Percentiles rank a stretch among this genome's conserved stretches.
These are phyloP conservation scores for Leptopilina boulardi DNA, from an alignment of 1,140 invertebrate species.

Conservation along the genomic window DNA sequence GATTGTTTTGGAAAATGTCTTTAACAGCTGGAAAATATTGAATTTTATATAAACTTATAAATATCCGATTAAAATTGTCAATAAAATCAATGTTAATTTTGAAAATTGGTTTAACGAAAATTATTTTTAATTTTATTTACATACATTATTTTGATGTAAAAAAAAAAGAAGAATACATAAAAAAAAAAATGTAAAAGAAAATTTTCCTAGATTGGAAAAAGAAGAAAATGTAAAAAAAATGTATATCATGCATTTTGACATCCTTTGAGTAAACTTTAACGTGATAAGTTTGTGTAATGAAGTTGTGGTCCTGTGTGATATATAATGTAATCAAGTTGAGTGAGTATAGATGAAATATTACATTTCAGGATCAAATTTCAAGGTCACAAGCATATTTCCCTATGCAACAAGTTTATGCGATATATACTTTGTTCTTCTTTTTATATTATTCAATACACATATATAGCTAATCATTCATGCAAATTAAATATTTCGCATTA, in stretches of 20 bases:
- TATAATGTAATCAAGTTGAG: background rate
- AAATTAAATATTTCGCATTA: background rate
- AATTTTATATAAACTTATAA: background rate
- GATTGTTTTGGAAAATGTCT: background rate
- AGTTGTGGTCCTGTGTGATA: background rate
- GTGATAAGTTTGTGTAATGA: background rate
- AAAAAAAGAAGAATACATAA: too few species aligned
- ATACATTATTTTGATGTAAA: too few species aligned
- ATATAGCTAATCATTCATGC: conserved; percentile 2
- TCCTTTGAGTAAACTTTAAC: background rate
- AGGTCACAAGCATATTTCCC: background rate
- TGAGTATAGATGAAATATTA: background rate
- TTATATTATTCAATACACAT: too few species aligned
- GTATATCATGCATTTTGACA: too few species aligned
- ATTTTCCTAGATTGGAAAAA: too few species aligned
- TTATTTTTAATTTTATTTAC: too few species aligned
- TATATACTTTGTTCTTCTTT: background rate
- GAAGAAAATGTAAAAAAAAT: too few species aligned
- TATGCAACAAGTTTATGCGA: background rate
- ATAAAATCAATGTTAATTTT: too few species aligned
- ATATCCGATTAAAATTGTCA: too few species aligned
- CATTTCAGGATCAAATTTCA: conserved; percentile 16
- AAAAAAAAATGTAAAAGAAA: too few species aligned
- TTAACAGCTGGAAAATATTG: background rate
- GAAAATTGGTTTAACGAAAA: too few species aligned